A percentile compares a stretch with the other conserved stretches of the same genome.
These are phyloP conservation scores for Aythya baeri DNA, from an alignment of 2,113 vertebrate genomes.

Conservation along the genomic window DNA sequence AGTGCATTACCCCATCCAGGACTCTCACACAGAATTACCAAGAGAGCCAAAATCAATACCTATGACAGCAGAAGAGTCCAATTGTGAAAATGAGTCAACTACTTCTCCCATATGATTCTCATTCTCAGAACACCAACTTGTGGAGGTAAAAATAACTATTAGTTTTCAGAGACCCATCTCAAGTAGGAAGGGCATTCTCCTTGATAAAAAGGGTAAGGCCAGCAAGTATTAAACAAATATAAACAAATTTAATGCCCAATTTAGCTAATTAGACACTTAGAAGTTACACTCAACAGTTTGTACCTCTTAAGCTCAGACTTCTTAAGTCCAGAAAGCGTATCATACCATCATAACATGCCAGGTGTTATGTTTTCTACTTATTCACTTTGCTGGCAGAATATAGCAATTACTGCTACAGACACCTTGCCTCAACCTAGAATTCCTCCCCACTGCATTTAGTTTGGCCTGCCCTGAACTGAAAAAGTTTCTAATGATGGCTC, in stretches of 20 bases:
- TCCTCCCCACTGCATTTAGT: neutral
- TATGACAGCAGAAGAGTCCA: neutral
- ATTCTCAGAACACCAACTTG: neutral
- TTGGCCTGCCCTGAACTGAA: neutral
- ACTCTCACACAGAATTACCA: accelerated
- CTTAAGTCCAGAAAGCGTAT: neutral
- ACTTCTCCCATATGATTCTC: neutral
- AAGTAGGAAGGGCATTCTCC: neutral
- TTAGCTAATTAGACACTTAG: accelerated
- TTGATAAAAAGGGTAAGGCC: accelerated
- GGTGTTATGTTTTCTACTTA: neutral
- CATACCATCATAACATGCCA: neutral
- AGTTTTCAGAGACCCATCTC: neutral
- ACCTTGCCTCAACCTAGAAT: neutral
- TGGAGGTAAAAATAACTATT: neutral
- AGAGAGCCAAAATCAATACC: neutral
- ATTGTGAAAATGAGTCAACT: neutral
- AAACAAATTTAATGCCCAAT: neutral
- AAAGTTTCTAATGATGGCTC: neutral
- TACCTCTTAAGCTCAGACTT: neutral
- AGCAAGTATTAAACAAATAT: neutral
- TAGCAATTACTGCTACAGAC: neutral
- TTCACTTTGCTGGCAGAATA: accelerated
- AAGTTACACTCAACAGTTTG: neutral
- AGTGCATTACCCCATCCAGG: neutral